These are phyloP conservation scores for Nomada fucata DNA, from an alignment of 2,888 invertebrate genomes.

Conservation along the genomic window DNA sequence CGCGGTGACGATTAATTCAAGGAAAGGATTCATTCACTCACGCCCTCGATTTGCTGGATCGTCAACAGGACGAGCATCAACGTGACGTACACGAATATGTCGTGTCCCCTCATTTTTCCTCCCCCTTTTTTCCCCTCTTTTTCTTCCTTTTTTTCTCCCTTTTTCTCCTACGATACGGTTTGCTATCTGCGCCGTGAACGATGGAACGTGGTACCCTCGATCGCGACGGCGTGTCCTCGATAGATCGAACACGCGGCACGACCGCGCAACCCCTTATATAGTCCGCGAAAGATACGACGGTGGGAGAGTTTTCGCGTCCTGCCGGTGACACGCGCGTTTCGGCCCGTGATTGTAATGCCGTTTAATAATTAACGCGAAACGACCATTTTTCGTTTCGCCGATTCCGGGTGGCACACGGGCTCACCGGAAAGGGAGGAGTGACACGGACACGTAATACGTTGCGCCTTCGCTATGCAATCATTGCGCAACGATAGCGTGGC, in stretches of 20 bases:
- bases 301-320: conserved; percentile 58
- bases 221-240: neutral
- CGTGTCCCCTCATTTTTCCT: conserved; percentile 32
- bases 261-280: conserved; percentile 54
- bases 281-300: neutral
- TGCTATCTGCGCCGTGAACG: no score
- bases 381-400: conserved; percentile 13
- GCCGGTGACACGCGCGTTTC: neutral
- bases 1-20: neutral
- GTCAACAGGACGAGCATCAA: conserved; percentile 25
- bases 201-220: neutral
- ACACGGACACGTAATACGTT: neutral
- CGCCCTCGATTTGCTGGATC: conserved; percentile 51
- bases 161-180: neutral
- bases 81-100: conserved; percentile 25
- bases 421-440: conserved; percentile 33
- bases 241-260: neutral
- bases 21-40: conserved; percentile 47
- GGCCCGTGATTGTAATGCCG: conserved; percentile 21
- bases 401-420: neutral
- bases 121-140: no score
- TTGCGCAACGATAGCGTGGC: conserved; percentile 6
- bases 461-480: neutral
- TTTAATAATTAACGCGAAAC: conserved; percentile 3
- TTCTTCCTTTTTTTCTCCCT: neutral